Evolutionary conservation across 2,797 vertebrate species (phyloP), one percentile per base, ranked within the genome.

Genomic region (Myotis planiceps): DNA sequence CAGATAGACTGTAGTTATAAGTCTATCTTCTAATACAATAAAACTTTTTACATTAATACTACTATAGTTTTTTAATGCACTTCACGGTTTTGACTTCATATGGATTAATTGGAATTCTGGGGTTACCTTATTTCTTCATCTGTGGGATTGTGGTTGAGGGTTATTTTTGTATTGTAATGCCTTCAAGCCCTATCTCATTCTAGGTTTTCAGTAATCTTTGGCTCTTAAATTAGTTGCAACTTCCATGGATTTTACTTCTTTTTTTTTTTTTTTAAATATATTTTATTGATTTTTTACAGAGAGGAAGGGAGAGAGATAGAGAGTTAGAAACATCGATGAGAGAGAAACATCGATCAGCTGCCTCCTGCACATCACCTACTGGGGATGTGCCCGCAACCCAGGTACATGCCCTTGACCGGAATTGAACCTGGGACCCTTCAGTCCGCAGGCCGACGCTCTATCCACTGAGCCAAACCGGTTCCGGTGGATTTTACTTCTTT

Each of bases 401-500:
- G n/a, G n/a, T n/a, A n/a, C n/a, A n/a, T n/a, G n/a, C n/a, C n/a
- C n/a, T n/a, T n/a, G n/a, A n/a, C n/a, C n/a, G n/a, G n/a, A n/a
- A n/a, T n/a, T n/a, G n/a, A n/a, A n/a, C n/a, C n/a, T n/a, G n/a
- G n/a, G n/a, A n/a, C n/a, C n/a, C n/a, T n/a, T n/a, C n/a, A n/a
- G n/a, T n/a, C n/a, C n/a, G n/a, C n/a, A n/a, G n/a, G n/a, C n/a
- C n/a, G n/a, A n/a, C n/a, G n/a, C n/a, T n/a, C n/a, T n/a, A n/a
- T n/a, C n/a, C n/a, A n/a, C n/a, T n/a, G n/a, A n/a, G n/a, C n/a
- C n/a, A n/a, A n/a, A n/a, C n/a, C n/a, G n/a, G n/a, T n/a, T n/a
- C n/a, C n/a, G n/a, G n/a, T 65, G 34, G 39, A 58, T 86, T 96
- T 86, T 92, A 45, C 13, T 32, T 65, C 53, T 92, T 86, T 72